Evolutionary conservation across 1,140 invertebrate species (phyloP).

Genomic region (Samia ricini): DNA sequence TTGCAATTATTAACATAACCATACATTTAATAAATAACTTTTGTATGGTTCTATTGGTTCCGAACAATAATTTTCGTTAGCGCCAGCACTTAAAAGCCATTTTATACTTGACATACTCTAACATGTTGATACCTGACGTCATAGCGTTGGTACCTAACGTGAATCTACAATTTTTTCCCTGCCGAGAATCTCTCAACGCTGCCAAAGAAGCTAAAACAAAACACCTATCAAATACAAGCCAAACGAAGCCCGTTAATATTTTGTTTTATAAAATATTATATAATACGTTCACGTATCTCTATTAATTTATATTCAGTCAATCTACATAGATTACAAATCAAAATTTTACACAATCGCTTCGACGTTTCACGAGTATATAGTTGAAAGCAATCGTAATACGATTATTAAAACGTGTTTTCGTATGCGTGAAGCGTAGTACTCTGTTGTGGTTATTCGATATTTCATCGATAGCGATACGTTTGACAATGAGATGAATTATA

Average conservation of each 20-base stretch:
- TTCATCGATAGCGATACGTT: constrained; percentile 26
- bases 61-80: too few relatives aligned
- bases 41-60: too few relatives aligned
- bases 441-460: constrained; percentile 36
- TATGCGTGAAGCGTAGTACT: constrained; percentile 39
- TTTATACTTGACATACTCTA: too few relatives aligned
- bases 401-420: constrained; percentile 37
- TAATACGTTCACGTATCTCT: neutral
- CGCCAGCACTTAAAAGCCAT: too few relatives aligned
- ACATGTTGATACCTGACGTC: too few relatives aligned
- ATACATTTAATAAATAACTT: too few relatives aligned
- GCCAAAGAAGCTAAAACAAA: too few relatives aligned
- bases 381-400: constrained; percentile 29
- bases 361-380: constrained; percentile 22
- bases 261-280: neutral
- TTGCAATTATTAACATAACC: too few relatives aligned
- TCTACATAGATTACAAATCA: constrained; percentile 29
- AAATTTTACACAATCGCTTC: constrained; percentile 14
- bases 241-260: neutral
- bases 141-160: too few relatives aligned
- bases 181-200: too few relatives aligned
- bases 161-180: too few relatives aligned
- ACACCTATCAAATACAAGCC: neutral
- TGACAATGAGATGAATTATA: constrained; percentile 41
- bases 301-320: constrained; percentile 9